phyloP scores from a whole-genome alignment of 2,113 vertebrate species.

The Pituophis catenifer region DNA sequence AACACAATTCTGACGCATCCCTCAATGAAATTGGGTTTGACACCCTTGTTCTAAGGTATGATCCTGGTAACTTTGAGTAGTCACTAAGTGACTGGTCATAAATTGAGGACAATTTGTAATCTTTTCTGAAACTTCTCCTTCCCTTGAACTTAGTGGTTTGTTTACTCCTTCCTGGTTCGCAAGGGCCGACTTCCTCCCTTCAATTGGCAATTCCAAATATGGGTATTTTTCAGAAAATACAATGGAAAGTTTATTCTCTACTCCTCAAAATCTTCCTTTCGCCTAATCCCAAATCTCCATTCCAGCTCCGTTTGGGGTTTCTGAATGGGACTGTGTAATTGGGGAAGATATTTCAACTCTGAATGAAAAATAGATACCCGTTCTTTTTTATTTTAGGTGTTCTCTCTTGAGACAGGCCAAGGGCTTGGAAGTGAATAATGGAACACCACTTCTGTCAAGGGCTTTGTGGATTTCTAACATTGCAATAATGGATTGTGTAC shows the following conservation, averaged over 20 bases:
- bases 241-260: not conserved
- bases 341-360: not conserved
- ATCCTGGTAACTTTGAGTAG: no score
- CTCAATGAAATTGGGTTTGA: no score
- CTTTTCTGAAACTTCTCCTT: not conserved
- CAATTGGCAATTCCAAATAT: not conserved
- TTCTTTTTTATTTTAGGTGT: not conserved
- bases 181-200: not conserved
- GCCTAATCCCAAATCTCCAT: not conserved
- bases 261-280: not conserved
- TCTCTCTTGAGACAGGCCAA: not conserved
- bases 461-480: not conserved
- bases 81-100: no score
- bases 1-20: no score
- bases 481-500: constrained; percentile 1
- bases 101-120: not conserved
- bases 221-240: not conserved
- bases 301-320: not conserved
- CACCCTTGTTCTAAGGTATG: no score
- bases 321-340: not conserved
- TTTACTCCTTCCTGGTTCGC: not conserved
- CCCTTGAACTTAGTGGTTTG: not conserved
- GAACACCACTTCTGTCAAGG: not conserved
- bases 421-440: not conserved
- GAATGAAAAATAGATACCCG: not conserved